phyloP scores from a whole-genome alignment of 2,888 invertebrate species.

The Ectropis crepuscularia region DNA sequence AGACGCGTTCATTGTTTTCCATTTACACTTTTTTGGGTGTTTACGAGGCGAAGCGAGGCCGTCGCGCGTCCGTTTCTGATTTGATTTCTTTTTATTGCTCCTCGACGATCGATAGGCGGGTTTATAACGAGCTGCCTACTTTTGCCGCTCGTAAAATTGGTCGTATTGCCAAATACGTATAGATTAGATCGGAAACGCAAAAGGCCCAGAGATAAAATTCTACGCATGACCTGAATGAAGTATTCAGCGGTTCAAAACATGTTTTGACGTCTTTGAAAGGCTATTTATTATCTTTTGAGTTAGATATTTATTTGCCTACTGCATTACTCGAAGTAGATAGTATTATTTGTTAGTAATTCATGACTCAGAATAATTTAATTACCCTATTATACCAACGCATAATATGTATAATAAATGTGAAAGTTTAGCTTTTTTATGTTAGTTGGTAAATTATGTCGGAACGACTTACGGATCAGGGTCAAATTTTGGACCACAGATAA shows the following conservation, averaged over 20 bases:
- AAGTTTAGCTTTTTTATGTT: too few species aligned
- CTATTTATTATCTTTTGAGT: slow-evolving; percentile 14
- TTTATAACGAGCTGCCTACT: slow-evolving; percentile 47
- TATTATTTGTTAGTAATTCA: too few species aligned
- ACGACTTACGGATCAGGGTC: too few species aligned
- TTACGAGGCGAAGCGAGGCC: slow-evolving; percentile 75
- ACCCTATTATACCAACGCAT: too few species aligned
- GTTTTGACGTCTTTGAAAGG: slow-evolving; percentile 30
- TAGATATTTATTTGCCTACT: neutral
- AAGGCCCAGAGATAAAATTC: slow-evolving; percentile 39
- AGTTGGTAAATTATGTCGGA: too few species aligned
- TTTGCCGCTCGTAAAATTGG: slow-evolving; percentile 40
- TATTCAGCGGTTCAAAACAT: slow-evolving; percentile 35
- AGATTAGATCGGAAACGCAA: slow-evolving; percentile 45
- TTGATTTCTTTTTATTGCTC: slow-evolving; percentile 64
- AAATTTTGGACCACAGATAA: too few species aligned
- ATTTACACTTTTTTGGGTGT: slow-evolving; percentile 78
- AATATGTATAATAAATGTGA: too few species aligned
- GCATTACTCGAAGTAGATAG: too few species aligned
- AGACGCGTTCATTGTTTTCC: slow-evolving; percentile 79
- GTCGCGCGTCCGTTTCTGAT: slow-evolving; percentile 70
- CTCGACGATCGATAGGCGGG: slow-evolving; percentile 48
- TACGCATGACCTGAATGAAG: slow-evolving; percentile 47
- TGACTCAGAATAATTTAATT: too few species aligned
- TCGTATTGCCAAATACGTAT: slow-evolving; percentile 45